Evolutionary conservation across 2,113 vertebrate genomes (phyloP).

Genomic region (Seriola aureovittata): DNA sequence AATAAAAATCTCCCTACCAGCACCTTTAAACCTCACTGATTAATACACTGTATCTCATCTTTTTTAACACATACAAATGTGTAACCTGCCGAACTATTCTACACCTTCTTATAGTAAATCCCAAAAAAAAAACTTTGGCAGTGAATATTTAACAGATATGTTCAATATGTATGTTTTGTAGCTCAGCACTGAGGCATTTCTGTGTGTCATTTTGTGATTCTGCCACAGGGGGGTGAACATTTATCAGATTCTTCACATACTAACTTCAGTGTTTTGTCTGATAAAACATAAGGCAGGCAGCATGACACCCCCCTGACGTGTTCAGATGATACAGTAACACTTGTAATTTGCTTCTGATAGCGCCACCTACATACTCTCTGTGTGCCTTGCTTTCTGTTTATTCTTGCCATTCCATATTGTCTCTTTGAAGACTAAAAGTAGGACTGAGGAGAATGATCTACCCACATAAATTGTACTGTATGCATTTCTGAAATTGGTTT

Average conservation of each 20-base stretch:
- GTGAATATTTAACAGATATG: background rate
- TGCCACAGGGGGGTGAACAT: background rate
- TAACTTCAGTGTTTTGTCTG: background rate
- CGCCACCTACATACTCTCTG: background rate
- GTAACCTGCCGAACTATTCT: background rate
- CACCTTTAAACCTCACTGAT: background rate
- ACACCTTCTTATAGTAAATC: no score
- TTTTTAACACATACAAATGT: background rate
- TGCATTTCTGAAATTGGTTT: background rate
- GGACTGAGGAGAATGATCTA: conserved; percentile 8
- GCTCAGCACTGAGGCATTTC: background rate
- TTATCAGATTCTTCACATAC: no score
- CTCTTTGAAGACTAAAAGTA: conserved; percentile 15
- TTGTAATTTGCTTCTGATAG: background rate
- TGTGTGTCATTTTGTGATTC: background rate
- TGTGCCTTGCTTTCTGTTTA: background rate
- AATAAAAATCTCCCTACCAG: background rate
- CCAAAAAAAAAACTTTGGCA: background rate
- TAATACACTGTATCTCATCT: background rate
- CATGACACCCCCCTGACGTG: background rate
- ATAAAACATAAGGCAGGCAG: background rate
- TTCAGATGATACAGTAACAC: background rate
- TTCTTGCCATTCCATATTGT: background rate
- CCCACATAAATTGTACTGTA: background rate
- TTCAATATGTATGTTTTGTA: no score